phyloP scores from a whole-genome alignment of 2,888 invertebrate genomes.

The Psylliodes chrysocephalus region DNA sequence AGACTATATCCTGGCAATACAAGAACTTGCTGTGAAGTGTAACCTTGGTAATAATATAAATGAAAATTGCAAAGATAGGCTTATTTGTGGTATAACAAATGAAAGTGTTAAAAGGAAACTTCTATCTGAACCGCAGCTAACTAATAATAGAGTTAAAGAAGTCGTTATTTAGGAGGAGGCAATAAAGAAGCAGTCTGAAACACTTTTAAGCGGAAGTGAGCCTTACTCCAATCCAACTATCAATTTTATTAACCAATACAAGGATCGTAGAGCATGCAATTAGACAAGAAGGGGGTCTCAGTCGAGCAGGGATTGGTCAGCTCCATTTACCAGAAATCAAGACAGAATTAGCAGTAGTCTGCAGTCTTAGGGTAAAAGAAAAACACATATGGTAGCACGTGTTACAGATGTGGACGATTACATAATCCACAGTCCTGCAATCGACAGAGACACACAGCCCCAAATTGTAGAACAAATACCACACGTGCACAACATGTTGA shows the following conservation, averaged over 20 bases:
- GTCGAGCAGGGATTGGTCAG: too few relatives aligned
- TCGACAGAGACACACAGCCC: slow-evolving; percentile 12
- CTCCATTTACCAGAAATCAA: too few relatives aligned
- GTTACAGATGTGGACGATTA: slow-evolving; percentile 11
- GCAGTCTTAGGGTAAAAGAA: too few relatives aligned
- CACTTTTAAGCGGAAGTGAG: slow-evolving; percentile 1
- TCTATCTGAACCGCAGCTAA: slow-evolving; percentile 9
- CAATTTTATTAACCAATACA: not conserved
- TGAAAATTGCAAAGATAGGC: slow-evolving; percentile 2
- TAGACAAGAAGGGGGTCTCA: not conserved
- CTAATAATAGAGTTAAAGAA: slow-evolving; percentile 8
- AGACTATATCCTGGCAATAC: slow-evolving; percentile 1
- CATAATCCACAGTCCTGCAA: slow-evolving; percentile 7
- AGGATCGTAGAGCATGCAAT: too few relatives aligned
- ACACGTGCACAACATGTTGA: not conserved
- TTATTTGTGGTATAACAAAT: slow-evolving; percentile 13
- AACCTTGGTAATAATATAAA: not conserved
- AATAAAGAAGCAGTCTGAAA: slow-evolving; percentile 7
- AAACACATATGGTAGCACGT: too few relatives aligned
- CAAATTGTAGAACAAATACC: slow-evolving; percentile 10
- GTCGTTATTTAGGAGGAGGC: slow-evolving; percentile 11
- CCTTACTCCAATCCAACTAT: not conserved
- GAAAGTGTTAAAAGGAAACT: slow-evolving; percentile 16
- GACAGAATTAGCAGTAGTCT: too few relatives aligned
- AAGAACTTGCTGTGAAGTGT: slow-evolving; percentile 10